Percentiles rank a stretch among this genome's conserved stretches.
Conservation (phyloP, 2,113 vertebrate species). For the Heterochromis multidens region DNA sequence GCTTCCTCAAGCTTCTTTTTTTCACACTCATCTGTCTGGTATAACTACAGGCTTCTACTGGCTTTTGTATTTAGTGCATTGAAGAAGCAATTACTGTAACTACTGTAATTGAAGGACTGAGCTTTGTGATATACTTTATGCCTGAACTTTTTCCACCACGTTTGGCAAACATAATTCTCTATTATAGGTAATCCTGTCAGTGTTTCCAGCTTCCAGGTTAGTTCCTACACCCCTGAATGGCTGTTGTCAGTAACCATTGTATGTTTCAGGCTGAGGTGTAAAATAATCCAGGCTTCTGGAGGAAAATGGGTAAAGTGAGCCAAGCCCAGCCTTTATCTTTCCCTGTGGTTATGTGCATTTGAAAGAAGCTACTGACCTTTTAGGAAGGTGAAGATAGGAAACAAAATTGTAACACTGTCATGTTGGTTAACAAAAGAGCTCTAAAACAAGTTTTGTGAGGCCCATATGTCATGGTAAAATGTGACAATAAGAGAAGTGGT, state of each 20-base stretch:
- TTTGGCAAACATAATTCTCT: neutral
- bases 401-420: neutral
- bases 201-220: neutral
- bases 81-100: neutral
- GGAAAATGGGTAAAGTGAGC: neutral
- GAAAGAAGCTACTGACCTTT: neutral
- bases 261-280: neutral
- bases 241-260: slow-evolving; percentile 15
- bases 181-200: neutral
- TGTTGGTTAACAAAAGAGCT: neutral
- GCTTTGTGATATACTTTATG: neutral
- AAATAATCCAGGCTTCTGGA: slow-evolving; percentile 1
- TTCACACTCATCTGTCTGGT: neutral
- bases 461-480: neutral
- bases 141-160: neutral
- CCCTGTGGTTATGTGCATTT: neutral
- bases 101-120: neutral
- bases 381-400: too few species aligned
- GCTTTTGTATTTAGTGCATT: neutral
- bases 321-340: neutral
- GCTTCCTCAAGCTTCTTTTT: neutral
- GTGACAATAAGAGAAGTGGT: neutral
- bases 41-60: neutral
- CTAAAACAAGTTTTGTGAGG: neutral
- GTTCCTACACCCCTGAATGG: neutral